Conservation (phyloP, 1,140 invertebrate genomes). For the Euglossa dilemma region DNA sequence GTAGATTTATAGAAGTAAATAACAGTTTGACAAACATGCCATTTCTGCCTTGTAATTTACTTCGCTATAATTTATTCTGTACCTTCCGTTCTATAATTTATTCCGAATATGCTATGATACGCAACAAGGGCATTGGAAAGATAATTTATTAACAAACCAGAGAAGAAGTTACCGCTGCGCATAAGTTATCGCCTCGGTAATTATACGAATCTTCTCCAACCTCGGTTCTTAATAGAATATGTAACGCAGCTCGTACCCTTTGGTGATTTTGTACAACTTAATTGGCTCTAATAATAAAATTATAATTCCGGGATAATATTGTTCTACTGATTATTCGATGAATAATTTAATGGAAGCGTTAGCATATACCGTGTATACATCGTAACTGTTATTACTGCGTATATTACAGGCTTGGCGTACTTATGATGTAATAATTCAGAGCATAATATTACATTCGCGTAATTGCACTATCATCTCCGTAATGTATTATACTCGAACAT, state of each 20-base stretch:
- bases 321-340: constrained; percentile 36
- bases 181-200: not conserved
- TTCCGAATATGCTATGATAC: no score
- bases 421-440: constrained; percentile 55
- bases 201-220: not conserved
- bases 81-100: no score
- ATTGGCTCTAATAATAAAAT: constrained; percentile 2
- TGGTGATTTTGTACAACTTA: not conserved
- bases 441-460: constrained; percentile 51
- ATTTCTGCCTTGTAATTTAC: not conserved
- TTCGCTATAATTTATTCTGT: not conserved
- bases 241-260: not conserved
- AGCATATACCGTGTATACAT: constrained; percentile 26
- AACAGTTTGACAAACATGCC: no score
- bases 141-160: not conserved
- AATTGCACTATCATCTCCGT: constrained; percentile 50
- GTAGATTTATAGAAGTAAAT: no score
- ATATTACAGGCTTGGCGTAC: constrained; percentile 48
- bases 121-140: not conserved
- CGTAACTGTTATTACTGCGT: constrained; percentile 51
- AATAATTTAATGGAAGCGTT: constrained; percentile 44
- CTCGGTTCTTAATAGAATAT: not conserved
- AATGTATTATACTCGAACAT: constrained; percentile 49
- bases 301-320: constrained; percentile 22
- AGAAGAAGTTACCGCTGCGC: not conserved